Evolutionary conservation across 2,888 invertebrate genomes (phyloP).

Genomic region (Synergus laeviventris): DNA sequence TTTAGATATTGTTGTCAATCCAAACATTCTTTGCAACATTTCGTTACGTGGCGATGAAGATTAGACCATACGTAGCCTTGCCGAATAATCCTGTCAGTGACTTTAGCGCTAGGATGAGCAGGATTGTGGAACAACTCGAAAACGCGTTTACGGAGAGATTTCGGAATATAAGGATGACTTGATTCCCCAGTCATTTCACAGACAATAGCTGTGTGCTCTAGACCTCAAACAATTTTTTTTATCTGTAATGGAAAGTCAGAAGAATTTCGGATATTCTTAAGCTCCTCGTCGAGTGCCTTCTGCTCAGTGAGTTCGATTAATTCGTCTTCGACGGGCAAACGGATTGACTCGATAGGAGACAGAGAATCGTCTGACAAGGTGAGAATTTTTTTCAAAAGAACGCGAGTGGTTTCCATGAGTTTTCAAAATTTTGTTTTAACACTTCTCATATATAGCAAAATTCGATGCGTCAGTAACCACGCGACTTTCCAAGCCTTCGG

Average conservation of each 20-base stretch:
- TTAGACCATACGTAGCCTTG: neutral
- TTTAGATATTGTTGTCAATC: neutral
- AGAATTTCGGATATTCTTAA: too few species aligned
- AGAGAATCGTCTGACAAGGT: too few species aligned
- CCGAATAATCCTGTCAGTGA: neutral
- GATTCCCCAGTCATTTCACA: slow-evolving; percentile 49
- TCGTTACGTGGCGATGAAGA: neutral
- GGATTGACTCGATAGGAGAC: neutral
- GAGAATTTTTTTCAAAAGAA: too few species aligned
- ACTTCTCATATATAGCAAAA: too few species aligned
- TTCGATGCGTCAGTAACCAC: too few species aligned
- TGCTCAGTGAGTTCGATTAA: neutral
- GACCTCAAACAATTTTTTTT: too few species aligned
- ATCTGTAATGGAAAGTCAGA: too few species aligned
- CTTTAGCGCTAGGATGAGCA: slow-evolving; percentile 50
- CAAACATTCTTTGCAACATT: neutral
- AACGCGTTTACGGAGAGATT: slow-evolving; percentile 1
- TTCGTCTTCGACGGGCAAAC: neutral
- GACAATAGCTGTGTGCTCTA: slow-evolving; percentile 9
- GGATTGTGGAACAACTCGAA: slow-evolving; percentile 18
- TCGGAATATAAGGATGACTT: slow-evolving; percentile 49
- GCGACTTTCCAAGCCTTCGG: too few species aligned
- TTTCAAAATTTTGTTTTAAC: too few species aligned
- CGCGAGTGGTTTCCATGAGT: too few species aligned
- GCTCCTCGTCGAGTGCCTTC: too few species aligned